Evolutionary conservation across 2,888 invertebrate genomes (phyloP).

Genomic region (Troides aeacus): DNA sequence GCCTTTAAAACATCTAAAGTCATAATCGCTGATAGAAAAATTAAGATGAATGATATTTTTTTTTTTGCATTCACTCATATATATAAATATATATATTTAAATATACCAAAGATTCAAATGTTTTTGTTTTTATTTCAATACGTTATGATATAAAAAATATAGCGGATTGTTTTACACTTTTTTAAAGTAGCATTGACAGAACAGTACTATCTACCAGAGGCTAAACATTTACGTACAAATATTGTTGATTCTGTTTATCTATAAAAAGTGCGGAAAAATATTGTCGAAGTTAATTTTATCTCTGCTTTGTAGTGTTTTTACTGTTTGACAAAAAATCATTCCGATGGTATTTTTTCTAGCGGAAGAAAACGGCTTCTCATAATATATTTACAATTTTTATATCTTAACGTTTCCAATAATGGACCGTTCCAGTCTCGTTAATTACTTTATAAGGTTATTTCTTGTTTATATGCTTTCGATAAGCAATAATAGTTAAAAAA

Average conservation of each 20-base stretch:
- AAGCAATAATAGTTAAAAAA: constrained; percentile 53
- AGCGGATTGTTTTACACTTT: no score
- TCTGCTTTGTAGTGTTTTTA: constrained; percentile 64
- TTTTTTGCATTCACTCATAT: not conserved
- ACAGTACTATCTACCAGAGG: constrained; percentile 65
- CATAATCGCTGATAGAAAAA: not conserved
- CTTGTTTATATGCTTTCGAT: constrained; percentile 55
- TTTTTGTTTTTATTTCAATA: not conserved
- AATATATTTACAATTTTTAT: constrained; percentile 25
- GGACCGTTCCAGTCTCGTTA: constrained; percentile 32
- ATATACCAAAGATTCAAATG: not conserved
- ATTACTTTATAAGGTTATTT: constrained; percentile 54
- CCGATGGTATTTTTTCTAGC: constrained; percentile 55
- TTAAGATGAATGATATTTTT: not conserved
- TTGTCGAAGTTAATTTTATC: constrained; percentile 74
- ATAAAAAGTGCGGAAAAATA: constrained; percentile 56
- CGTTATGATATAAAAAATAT: no score
- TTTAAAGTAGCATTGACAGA: constrained; percentile 44
- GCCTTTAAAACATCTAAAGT: not conserved
- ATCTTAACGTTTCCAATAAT: constrained; percentile 16
- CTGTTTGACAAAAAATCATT: constrained; percentile 14
- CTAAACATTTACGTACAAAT: constrained; percentile 66
- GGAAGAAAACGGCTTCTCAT: constrained; percentile 48
- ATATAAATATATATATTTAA: not conserved
- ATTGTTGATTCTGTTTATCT: constrained; percentile 51